Evolutionary conservation across 1,140 invertebrate genomes (phyloP), one percentile per base, ranked within the genome.

Genomic region (Pseudobourletiella spinata): DNA sequence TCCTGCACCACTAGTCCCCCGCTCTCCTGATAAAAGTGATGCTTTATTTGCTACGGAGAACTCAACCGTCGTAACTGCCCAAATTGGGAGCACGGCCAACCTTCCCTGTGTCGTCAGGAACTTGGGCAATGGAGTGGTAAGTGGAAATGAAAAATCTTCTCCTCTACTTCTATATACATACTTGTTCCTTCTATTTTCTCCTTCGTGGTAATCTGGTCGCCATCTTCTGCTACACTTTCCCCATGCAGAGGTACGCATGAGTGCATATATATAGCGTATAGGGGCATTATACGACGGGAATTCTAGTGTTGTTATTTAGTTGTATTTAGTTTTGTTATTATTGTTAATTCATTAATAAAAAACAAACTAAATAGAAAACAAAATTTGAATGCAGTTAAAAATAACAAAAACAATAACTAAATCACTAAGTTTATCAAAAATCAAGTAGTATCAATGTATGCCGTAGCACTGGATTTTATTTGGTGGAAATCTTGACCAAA

Each of bases 21-120:
- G 56, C 60, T 61, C 56, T 18, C 56, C 60, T 43, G 60, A 66
- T 54, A 59, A 60, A 60, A 28, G 20, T 4, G 69, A 70, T 18
- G 57, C 64, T 28, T 22, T 70, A 29, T 73, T 73, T 67, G 67
- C 66, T 8, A 73, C 71, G n/a, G 70, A 70, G 20, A 73, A 73
- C 56, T 71, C 71, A 26, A 74, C 66, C 69, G 79, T 84, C 32
- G 81, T 86, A 39, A 79, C 83, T n/a, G 84, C 84, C 20, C 85
- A 87, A 74, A 83, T 80, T 61, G 84, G 84, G 56, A 83, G 84
- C 39, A 83, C 83, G 16, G 84, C 84, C 42, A 82, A 80, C 59
- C 75, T 87, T 46, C 85, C 85, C 24, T 86, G 85, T 74, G 82
- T 83, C 69, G 81, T 86, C 43, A 78, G 79, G 68, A 83, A 86